Evolutionary conservation across 2,113 vertebrate genomes (phyloP).

Genomic region (Brachyhypopomus gauderio): DNA sequence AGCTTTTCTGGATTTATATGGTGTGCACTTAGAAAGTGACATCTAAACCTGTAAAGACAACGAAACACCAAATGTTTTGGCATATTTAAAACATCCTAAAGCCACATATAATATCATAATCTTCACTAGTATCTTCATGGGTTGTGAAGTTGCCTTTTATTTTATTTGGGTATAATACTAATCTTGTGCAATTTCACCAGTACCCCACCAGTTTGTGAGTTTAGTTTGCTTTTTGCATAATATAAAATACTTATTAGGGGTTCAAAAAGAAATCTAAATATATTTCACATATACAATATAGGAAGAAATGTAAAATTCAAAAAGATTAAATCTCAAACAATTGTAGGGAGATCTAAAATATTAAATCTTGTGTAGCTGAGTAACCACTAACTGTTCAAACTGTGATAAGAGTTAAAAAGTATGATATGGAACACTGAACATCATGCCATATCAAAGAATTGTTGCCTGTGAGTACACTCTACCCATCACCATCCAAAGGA

Average conservation of each 20-base stretch:
- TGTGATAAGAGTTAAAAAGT: conserved; percentile 21
- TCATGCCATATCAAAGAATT: conserved; percentile 5
- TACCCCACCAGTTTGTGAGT: background rate
- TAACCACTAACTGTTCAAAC: conserved; percentile 18
- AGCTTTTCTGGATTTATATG: too few species aligned
- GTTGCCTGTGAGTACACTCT: background rate
- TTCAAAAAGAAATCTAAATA: too few species aligned
- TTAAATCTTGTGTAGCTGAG: background rate
- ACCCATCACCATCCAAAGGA: background rate
- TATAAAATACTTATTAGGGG: too few species aligned
- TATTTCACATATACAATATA: background rate
- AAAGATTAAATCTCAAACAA: background rate
- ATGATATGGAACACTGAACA: background rate
- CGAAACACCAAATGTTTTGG: background rate
- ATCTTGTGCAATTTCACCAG: background rate
- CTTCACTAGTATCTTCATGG: background rate
- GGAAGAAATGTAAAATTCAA: background rate
- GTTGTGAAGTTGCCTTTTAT: background rate
- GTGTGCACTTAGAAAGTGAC: background rate
- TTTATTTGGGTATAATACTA: background rate
- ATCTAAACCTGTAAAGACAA: background rate
- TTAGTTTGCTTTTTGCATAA: background rate
- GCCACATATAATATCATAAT: background rate
- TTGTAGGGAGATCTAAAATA: background rate
- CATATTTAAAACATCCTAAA: background rate